These are phyloP conservation scores for Eriosoma lanigerum DNA, from an alignment of 1,140 invertebrate species.

Conservation along the genomic window DNA sequence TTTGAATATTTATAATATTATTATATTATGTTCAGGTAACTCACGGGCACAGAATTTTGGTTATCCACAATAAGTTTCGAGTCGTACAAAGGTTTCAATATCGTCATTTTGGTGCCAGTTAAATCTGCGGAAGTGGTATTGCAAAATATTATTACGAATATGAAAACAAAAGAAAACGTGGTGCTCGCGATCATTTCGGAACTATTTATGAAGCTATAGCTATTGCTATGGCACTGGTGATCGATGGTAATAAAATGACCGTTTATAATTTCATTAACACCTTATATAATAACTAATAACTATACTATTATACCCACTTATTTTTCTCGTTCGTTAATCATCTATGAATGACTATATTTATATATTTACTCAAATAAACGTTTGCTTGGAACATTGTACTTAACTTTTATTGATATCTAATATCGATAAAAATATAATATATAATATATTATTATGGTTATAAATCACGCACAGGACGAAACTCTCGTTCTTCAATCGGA, in stretches of 20 bases:
- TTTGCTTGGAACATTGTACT: background rate
- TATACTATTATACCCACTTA: no score
- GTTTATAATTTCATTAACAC: background rate
- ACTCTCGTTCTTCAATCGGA: background rate
- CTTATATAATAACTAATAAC: background rate
- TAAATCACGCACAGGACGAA: background rate
- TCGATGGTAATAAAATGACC: background rate
- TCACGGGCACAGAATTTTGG: slow-evolving; percentile 32
- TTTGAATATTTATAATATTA: no score
- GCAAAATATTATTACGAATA: background rate
- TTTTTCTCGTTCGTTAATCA: background rate
- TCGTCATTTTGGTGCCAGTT: background rate
- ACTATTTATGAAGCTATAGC: background rate
- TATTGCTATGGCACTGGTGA: no score
- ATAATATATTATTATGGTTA: background rate
- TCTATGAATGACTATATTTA: background rate
- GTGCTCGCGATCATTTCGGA: background rate
- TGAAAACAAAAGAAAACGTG: background rate
- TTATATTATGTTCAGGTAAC: background rate
- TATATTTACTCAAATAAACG: background rate
- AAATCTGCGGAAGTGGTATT: background rate
- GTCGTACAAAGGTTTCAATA: background rate
- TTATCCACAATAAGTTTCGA: background rate
- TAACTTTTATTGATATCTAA: no score
- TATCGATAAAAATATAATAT: no score